Base-by-base conservation (phyloP, 2,888 invertebrate species). In the Drosophila acutilabella region DNA sequence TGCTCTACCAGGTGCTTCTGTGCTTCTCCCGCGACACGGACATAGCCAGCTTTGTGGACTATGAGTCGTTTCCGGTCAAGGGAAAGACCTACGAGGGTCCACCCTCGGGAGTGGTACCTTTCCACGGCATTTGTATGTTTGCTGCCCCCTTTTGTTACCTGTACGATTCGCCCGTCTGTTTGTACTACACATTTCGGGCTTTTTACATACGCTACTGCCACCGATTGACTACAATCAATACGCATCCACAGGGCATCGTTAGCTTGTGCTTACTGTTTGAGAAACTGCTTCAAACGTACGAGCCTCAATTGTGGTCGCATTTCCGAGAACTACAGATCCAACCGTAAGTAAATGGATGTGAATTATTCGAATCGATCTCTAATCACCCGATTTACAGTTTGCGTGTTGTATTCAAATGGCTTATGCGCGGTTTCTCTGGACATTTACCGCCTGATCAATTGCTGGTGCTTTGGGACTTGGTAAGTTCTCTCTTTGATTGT, bases 91-190 rank as follows among this genome's bases (percentile, higher is more conserved):
- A 92, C 56, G 93, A 93, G 45, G 91, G 91, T 90, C 98, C 99
- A 7, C 98, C 98, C 0, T 97, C 97, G 90, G 98, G 98, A 0
- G 95, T 98, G 40, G 98, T 99, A 79, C 98, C 98, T 0, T 98
- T 98, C 92, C 98, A 99, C 91, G 98, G 98, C 1, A 98, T 99
- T 92, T 96, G 98, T 18, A 98, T 99, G 98, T 98, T 98, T 92
- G 98, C 98, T 50, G 97, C 98, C 0, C 98, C 98, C 1, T 96
- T 99, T 90, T 98, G 98, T 91, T 99, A 98, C 90, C 93, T 99
- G 36, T 98, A 96, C 91, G 97, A 98, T 84, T 97, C 98, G 79
- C 96, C 98, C 0, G 95, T 96, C 14, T 95, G 95, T 59, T 93
- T 98, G 61, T 99, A 98, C 91, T 97, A 95, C 86, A 96, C 98